Conservation (phyloP, 2,888 invertebrate species). For the Agriopis leucophaearia region DNA sequence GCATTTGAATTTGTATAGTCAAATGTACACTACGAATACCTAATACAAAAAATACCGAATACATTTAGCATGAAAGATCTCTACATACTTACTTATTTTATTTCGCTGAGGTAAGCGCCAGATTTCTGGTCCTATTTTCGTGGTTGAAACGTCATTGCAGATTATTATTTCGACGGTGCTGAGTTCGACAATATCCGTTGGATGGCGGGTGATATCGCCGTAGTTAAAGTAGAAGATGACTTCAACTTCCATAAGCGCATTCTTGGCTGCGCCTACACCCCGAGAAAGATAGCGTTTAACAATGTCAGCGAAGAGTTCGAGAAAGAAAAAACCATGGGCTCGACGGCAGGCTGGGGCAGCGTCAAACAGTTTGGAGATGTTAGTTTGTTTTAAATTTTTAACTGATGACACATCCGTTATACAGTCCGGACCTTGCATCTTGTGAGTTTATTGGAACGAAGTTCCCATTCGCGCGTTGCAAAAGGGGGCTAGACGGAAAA, state of each 20-base stretch:
- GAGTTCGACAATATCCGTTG: conserved; percentile 75
- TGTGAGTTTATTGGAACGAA: no score
- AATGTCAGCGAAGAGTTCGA: conserved; percentile 62
- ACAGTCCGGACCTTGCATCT: no score
- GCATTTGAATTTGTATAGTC: no score
- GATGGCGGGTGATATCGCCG: conserved; percentile 77
- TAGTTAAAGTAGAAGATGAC: conserved; percentile 73
- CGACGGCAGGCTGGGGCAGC: conserved; percentile 76
- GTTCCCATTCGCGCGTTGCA: no score
- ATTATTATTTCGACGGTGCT: conserved; percentile 70
- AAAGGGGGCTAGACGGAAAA: no score
- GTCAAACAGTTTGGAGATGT: conserved; percentile 61
- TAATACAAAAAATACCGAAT: no score
- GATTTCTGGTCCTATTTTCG: no score
- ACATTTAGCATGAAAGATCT: no score
- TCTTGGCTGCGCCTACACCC: conserved; percentile 73
- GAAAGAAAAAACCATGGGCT: conserved; percentile 54
- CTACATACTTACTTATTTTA: no score
- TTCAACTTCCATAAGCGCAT: conserved; percentile 72
- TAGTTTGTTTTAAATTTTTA: conserved; percentile 37
- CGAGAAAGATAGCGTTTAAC: conserved; percentile 66
- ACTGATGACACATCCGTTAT: no score
- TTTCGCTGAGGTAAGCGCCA: no score
- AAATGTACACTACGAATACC: no score
- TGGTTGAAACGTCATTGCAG: conserved; percentile 47